These are phyloP conservation scores for Trachelus iudaicus DNA, from an alignment of 2,888 invertebrate species.

Conservation along the genomic window DNA sequence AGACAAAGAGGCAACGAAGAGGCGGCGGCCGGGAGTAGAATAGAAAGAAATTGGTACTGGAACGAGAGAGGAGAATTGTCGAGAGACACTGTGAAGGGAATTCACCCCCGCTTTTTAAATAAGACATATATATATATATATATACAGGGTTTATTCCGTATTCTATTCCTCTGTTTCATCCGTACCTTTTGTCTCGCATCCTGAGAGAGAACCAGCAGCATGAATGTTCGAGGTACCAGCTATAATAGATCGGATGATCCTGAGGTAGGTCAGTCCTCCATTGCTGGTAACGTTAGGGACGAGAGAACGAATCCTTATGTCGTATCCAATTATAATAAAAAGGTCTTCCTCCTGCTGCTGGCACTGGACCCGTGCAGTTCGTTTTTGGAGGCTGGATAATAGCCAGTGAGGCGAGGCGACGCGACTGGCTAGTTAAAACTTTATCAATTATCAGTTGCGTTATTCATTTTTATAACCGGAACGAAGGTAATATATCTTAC, in stretches of 20 bases:
- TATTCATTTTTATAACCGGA: background rate
- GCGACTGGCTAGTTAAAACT: conserved; percentile 9
- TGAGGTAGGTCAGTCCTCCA: conserved; percentile 63
- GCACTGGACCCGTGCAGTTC: conserved; percentile 12
- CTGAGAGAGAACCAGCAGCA: conserved; percentile 51
- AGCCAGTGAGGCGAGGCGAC: conserved; percentile 7
- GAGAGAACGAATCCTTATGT: background rate
- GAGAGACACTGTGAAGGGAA: no score
- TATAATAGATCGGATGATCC: conserved; percentile 65
- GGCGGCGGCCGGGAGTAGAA: conserved; percentile 4
- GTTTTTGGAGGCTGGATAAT: background rate
- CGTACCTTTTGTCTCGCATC: conserved; percentile 65
- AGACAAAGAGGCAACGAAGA: conserved; percentile 54
- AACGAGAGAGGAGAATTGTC: conserved; percentile 6
- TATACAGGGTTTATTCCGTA: conserved; percentile 36
- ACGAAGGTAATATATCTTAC: background rate
- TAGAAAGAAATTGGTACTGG: conserved; percentile 2
- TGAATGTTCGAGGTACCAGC: conserved; percentile 35
- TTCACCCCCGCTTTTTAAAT: no score
- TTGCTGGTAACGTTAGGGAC: conserved; percentile 27
- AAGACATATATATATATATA: no score
- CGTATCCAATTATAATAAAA: conserved; percentile 37
- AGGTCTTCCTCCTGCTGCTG: conserved; percentile 23
- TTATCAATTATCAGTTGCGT: background rate
- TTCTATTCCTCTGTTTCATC: conserved; percentile 56